These are phyloP conservation scores for Pelagia noctiluca DNA, from an alignment of 30 jellyfish, hydroid and myxozoan species.

Conservation along the genomic window DNA sequence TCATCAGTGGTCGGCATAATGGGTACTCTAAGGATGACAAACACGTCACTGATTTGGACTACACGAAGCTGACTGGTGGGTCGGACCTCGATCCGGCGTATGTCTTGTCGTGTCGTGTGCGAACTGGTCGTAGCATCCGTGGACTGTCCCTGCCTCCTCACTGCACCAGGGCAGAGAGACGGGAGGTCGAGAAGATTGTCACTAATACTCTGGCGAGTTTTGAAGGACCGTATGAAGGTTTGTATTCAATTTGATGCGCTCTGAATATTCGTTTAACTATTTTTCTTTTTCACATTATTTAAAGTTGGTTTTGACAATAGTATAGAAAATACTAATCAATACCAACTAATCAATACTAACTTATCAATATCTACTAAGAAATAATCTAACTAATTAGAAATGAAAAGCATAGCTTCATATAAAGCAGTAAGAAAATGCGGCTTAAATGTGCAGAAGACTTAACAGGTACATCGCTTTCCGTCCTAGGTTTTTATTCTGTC, in stretches of 20 bases:
- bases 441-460: too few relatives aligned
- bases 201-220: constrained; percentile 39
- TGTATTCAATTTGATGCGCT: not conserved
- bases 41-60: constrained; percentile 82
- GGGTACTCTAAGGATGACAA: constrained; percentile 77
- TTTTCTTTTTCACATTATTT: too few relatives aligned
- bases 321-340: too few relatives aligned
- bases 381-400: too few relatives aligned
- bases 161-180: constrained; percentile 87
- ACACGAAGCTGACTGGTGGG: constrained; percentile 69
- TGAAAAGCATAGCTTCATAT: too few relatives aligned
- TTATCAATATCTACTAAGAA: too few relatives aligned
- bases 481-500: too few relatives aligned
- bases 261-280: too few relatives aligned
- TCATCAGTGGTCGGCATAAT: constrained; percentile 77
- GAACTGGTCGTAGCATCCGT: constrained; percentile 85
- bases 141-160: constrained; percentile 82
- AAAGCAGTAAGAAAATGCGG: too few relatives aligned
- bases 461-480: too few relatives aligned
- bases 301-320: too few relatives aligned
- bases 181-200: constrained; percentile 75
- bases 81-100: constrained; percentile 70
- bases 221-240: constrained; percentile 57
- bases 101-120: constrained; percentile 83
- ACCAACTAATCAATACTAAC: too few relatives aligned